Conservation (phyloP, 2,888 invertebrate species). For the Quadriops clusia region DNA sequence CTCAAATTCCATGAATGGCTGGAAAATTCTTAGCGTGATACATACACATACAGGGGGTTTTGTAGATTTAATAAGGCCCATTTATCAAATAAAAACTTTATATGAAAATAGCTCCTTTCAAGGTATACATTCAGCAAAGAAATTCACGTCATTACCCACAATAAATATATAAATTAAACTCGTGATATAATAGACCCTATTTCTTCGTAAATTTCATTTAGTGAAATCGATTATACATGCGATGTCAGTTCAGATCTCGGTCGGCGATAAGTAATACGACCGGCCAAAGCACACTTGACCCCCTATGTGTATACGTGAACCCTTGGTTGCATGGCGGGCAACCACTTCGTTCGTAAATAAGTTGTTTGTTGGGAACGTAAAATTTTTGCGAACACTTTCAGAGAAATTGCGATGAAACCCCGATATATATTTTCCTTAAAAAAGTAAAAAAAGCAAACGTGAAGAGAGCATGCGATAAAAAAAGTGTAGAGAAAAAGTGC, state of each 20-base stretch:
- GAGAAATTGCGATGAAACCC: no score
- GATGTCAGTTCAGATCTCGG: slow-evolving; percentile 30
- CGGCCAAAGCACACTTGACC: slow-evolving; percentile 31
- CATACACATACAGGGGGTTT: no score
- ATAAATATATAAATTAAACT: slow-evolving; percentile 8
- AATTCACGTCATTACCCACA: slow-evolving; percentile 2
- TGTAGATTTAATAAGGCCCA: no score
- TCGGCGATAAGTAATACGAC: slow-evolving; percentile 27
- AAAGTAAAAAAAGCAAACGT: no score
- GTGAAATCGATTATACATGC: slow-evolving; percentile 30
- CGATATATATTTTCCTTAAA: no score
- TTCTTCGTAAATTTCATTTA: slow-evolving; percentile 23
- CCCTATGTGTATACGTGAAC: slow-evolving; percentile 15
- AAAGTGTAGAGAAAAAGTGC: no score
- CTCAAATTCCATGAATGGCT: no score
- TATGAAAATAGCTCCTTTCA: no score
- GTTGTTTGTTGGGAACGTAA: slow-evolving; percentile 1
- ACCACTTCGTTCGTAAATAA: slow-evolving; percentile 1
- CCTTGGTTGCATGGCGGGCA: slow-evolving; percentile 8
- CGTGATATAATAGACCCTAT: slow-evolving; percentile 11
- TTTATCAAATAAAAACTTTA: no score
- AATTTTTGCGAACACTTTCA: no score
- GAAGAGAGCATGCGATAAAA: no score
- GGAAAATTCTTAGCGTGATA: slow-evolving; percentile 8
- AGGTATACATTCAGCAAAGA: no score